Percentiles rank a stretch among this genome's conserved stretches.
These are phyloP conservation scores for Spermophilus dauricus DNA, from an alignment of 2,113 vertebrate species.

Conservation along the genomic window DNA sequence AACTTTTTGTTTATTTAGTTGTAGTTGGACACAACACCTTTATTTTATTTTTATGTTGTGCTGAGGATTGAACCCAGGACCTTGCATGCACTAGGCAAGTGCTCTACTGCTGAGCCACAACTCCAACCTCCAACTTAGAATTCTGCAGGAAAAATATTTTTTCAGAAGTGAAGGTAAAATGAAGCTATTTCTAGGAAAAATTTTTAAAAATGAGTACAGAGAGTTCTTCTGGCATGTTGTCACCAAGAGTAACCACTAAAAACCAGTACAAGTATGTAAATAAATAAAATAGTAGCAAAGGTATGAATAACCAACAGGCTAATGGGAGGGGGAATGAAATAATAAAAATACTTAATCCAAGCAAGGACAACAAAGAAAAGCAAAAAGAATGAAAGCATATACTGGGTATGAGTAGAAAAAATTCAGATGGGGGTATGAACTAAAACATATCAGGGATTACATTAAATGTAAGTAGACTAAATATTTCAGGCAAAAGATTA, in stretches of 20 bases:
- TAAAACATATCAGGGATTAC: background rate
- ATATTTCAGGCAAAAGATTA: background rate
- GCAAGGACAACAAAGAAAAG: background rate
- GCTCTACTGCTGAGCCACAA: too few species aligned
- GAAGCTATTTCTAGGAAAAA: background rate
- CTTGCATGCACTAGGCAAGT: too few species aligned
- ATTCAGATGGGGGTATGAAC: background rate
- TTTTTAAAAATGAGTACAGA: background rate
- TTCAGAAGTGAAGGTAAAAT: slow-evolving; percentile 23
- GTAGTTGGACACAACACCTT: too few species aligned
- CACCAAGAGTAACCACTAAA: background rate
- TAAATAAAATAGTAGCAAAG: background rate
- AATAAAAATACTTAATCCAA: background rate
- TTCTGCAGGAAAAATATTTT: background rate
- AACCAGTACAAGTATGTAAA: background rate
- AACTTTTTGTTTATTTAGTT: too few species aligned
- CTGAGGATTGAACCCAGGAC: too few species aligned
- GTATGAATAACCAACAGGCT: background rate
- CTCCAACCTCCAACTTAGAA: background rate
- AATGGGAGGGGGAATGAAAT: background rate
- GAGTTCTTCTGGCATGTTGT: background rate
- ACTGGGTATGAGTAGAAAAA: background rate
- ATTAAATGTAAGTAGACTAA: slow-evolving; percentile 16
- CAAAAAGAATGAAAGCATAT: background rate
- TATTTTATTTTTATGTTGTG: too few species aligned